phyloP scores from a whole-genome alignment of 2,113 vertebrate species.

The Verasper variegatus region DNA sequence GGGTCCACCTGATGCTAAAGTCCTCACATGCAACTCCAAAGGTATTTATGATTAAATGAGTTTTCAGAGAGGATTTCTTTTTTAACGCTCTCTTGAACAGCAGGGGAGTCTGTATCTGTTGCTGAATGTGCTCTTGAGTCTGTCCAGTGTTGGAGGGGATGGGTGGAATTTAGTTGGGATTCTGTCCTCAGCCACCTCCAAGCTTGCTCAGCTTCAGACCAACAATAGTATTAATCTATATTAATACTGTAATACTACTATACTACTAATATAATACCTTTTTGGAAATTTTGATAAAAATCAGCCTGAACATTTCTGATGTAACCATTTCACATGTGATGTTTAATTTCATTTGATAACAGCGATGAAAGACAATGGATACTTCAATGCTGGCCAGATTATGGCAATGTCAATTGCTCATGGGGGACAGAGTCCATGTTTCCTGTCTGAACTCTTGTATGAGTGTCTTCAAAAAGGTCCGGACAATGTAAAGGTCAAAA shows the following conservation, averaged over 20 bases:
- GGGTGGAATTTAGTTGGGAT: too few species aligned
- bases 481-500: slow-evolving; percentile 14
- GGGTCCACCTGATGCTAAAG: slow-evolving; percentile 19
- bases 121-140: too few species aligned
- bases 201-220: too few species aligned
- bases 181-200: too few species aligned
- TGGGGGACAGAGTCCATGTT: slow-evolving; percentile 24
- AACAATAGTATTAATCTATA: too few species aligned
- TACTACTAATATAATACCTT: neutral
- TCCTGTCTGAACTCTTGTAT: slow-evolving; percentile 17
- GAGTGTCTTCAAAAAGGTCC: slow-evolving; percentile 10
- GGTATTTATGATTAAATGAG: slow-evolving; percentile 10
- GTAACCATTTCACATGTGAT: neutral
- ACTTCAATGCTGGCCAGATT: slow-evolving; percentile 8
- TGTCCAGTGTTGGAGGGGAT: too few species aligned
- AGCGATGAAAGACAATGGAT: slow-evolving; percentile 17
- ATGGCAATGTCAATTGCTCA: slow-evolving; percentile 21
- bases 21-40: slow-evolving; percentile 38
- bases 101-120: too few species aligned
- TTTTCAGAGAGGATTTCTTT: too few species aligned
- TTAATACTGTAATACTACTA: too few species aligned
- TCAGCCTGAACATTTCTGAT: neutral
- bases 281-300: neutral
- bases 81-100: too few species aligned
- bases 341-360: neutral